Evolutionary conservation across 35 echinoderm and acorn worm genomes (phyloP), one percentile per base, ranked within the genome.

Genomic region (Strongylocentrotus purpuratus): DNA sequence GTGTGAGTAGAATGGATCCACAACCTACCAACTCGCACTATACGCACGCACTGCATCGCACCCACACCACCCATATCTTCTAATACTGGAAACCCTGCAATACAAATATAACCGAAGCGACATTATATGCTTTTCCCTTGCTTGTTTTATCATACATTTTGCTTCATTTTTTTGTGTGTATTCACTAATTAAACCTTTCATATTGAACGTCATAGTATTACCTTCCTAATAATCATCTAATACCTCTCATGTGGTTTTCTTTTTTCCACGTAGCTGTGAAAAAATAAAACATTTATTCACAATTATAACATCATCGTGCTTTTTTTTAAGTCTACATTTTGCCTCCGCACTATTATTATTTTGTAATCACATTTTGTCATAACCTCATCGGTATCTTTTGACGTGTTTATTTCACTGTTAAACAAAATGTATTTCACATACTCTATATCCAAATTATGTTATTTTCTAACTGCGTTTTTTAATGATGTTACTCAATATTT

Each of bases 11-110:
- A 33, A 32, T 59, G 95, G 88, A 22, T 78, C 65, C 22, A 78
- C 22, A 78, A 78, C 65, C 65, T n/a, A 28, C 65, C 20, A 15
- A 18, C 65, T 28, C 65, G 65, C 65, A 78, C 65, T n/a, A 55
- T n/a, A 78, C 65, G 6, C 28, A 78, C 65, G 65, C 65, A 78
- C 17, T 59, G 52, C 65, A 78, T 28, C 65, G 65, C 96, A 90
- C 94, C 94, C 17, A 70, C 92, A 95, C 61, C 90, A 33, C 65
- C 88, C 22, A 89, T 32, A 46, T 87, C 94, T 14, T 25, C 31
- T 41, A 18, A 35, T 31, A 47, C 65, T n/a, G 28, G 11, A 78
- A n/a, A 78, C 5, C 65, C 22, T 78, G 65, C 22, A 78, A 28
- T 55, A 15, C 50, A 55, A 55, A 55, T 55, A 55, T 55, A 78